Conservation (phyloP, 2,113 vertebrate genomes). For the Dunckerocampus dactyliophorus region DNA sequence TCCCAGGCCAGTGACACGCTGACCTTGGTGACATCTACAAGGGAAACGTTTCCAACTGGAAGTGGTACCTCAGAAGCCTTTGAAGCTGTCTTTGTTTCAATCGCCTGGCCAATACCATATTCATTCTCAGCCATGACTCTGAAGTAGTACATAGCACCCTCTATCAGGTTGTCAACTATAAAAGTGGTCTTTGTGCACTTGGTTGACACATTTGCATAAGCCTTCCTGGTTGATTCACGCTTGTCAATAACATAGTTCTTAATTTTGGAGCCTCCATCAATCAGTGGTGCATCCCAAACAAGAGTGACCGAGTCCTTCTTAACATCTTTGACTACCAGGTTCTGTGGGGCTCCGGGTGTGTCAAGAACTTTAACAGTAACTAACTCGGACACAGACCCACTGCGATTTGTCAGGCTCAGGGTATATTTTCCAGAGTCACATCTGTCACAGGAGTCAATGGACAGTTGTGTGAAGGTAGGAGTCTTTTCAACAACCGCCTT, state of each 20-base stretch:
- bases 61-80: constrained; percentile 94
- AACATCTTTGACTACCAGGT: constrained; percentile 85
- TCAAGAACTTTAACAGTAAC: constrained; percentile 93
- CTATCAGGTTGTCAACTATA: constrained; percentile 88
- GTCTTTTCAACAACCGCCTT: constrained; percentile 89
- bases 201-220: constrained; percentile 87
- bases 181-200: constrained; percentile 90
- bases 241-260: constrained; percentile 97
- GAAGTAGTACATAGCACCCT: constrained; percentile 95
- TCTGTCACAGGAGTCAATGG: constrained; percentile 92
- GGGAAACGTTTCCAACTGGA: constrained; percentile 86
- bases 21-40: constrained; percentile 89
- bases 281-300: constrained; percentile 87
- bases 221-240: constrained; percentile 92
- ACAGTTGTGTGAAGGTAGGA: constrained; percentile 85
- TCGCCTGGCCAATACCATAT: constrained; percentile 85
- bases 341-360: constrained; percentile 89
- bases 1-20: constrained; percentile 89
- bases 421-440: constrained; percentile 93
- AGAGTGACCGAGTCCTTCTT: constrained; percentile 85
- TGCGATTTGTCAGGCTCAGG: constrained; percentile 87
- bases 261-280: constrained; percentile 92
- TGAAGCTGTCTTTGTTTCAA: constrained; percentile 85
- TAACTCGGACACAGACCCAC: constrained; percentile 90
- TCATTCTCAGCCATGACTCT: constrained; percentile 99